These are phyloP conservation scores for Leptarthrus brevirostris DNA, from an alignment of 2,888 invertebrate species.

Conservation along the genomic window DNA sequence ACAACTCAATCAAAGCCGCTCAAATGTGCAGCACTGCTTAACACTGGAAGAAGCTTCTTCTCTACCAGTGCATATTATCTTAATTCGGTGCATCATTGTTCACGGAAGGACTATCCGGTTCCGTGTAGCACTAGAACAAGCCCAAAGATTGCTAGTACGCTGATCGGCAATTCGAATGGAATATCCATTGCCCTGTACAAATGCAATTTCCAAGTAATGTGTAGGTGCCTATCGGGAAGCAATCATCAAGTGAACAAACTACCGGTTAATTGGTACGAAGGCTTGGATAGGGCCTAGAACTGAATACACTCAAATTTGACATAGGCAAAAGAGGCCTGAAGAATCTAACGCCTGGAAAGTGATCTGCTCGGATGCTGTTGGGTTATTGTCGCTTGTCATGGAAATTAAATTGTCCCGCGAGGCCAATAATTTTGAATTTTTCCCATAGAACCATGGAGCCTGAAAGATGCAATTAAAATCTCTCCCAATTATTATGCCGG, in stretches of 20 bases:
- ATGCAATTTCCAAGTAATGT: constrained; percentile 46
- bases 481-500: constrained; percentile 53
- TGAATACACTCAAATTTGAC: constrained; percentile 4
- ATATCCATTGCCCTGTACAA: constrained; percentile 15
- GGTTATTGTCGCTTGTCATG: constrained; percentile 10
- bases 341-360: background rate
- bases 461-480: constrained; percentile 51
- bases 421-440: constrained; percentile 25
- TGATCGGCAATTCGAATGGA: constrained; percentile 6
- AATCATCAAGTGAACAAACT: constrained; percentile 50
- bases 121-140: background rate
- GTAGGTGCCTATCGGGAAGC: constrained; percentile 44
- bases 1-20: constrained; percentile 46
- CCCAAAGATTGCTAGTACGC: background rate
- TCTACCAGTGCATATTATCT: background rate
- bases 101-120: constrained; percentile 15
- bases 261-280: constrained; percentile 50
- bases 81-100: background rate
- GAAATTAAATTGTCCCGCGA: background rate
- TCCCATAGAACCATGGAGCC: constrained; percentile 23
- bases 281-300: background rate
- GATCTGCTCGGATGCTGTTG: background rate
- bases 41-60: constrained; percentile 29
- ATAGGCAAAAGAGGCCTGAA: background rate
- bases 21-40: background rate